Evolutionary conservation across 2,888 invertebrate genomes (phyloP).

Genomic region (Oligia strigilis): DNA sequence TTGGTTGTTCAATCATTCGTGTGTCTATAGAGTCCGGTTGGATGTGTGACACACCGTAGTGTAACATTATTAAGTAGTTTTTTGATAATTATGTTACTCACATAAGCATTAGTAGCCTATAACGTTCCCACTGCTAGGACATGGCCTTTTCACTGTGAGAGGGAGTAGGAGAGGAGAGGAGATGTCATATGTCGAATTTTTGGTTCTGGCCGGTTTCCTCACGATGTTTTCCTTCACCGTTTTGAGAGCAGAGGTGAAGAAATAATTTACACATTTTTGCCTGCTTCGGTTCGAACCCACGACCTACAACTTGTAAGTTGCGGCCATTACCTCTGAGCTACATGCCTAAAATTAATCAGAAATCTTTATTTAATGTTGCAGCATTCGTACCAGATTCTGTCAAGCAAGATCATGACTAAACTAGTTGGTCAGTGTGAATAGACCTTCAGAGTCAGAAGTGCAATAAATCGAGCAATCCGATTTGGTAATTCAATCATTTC

Average conservation of each 20-base stretch:
- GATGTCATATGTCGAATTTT: neutral
- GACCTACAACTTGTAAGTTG: too few species aligned
- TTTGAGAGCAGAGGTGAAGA: neutral
- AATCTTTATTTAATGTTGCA: too few species aligned
- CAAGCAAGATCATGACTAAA: neutral
- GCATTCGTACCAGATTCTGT: too few species aligned
- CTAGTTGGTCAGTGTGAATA: conserved; percentile 26
- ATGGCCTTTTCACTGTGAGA: neutral
- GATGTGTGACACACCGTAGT: conserved; percentile 44
- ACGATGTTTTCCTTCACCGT: neutral
- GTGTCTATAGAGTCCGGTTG: conserved; percentile 44
- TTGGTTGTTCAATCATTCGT: conserved; percentile 67
- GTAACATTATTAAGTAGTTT: neutral
- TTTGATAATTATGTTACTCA: neutral
- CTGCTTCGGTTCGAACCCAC: too few species aligned
- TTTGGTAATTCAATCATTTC: conserved; percentile 66
- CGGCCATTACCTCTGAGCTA: too few species aligned
- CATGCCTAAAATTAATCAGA: neutral
- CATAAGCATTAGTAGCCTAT: neutral
- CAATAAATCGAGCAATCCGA: conserved; percentile 63
- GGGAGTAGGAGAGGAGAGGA: neutral
- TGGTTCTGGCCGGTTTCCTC: neutral
- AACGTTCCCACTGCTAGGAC: neutral
- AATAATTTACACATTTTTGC: too few species aligned
- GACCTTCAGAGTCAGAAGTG: conserved; percentile 45